Percentiles rank a stretch among this genome's conserved stretches.
Conservation (phyloP, 2,113 vertebrate genomes). For the Sander lucioperca region DNA sequence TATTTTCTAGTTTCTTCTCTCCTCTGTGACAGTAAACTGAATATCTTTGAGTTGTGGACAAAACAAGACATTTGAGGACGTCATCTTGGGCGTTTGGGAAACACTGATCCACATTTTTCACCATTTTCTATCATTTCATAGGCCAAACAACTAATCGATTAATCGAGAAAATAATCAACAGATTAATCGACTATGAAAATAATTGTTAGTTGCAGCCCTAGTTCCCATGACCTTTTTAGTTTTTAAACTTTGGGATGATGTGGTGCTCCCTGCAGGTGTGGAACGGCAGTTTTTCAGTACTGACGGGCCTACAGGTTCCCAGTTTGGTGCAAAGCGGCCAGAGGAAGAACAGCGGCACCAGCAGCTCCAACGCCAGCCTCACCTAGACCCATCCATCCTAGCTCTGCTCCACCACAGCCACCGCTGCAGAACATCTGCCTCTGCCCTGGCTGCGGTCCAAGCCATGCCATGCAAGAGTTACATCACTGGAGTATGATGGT, state of each 20-base stretch:
- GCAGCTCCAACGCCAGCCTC: slow-evolving; percentile 95
- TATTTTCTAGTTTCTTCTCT: too few species aligned
- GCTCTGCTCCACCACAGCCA: slow-evolving; percentile 29
- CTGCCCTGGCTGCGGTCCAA: slow-evolving; percentile 32
- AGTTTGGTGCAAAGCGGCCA: slow-evolving; percentile 90
- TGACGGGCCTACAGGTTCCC: slow-evolving; percentile 93
- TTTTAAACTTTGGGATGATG: neutral
- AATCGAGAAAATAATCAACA: too few species aligned
- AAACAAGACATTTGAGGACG: too few species aligned
- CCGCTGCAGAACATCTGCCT: slow-evolving; percentile 48
- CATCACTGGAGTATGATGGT: slow-evolving; percentile 44
- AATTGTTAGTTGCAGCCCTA: too few species aligned
- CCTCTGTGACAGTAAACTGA: too few species aligned
- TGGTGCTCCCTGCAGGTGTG: slow-evolving; percentile 87
- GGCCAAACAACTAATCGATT: too few species aligned
- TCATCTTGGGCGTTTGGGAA: too few species aligned
- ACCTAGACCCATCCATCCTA: slow-evolving; percentile 80
- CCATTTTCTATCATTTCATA: too few species aligned
- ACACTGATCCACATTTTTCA: too few species aligned
- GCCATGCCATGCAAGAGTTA: slow-evolving; percentile 55
- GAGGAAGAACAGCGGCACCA: slow-evolving; percentile 93
- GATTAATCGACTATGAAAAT: too few species aligned
- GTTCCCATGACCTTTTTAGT: too few species aligned
- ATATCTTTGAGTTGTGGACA: too few species aligned
- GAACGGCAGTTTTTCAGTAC: slow-evolving; percentile 95